These are phyloP conservation scores for Deilephila porcellus DNA, from an alignment of 2,888 invertebrate species.

Conservation along the genomic window DNA sequence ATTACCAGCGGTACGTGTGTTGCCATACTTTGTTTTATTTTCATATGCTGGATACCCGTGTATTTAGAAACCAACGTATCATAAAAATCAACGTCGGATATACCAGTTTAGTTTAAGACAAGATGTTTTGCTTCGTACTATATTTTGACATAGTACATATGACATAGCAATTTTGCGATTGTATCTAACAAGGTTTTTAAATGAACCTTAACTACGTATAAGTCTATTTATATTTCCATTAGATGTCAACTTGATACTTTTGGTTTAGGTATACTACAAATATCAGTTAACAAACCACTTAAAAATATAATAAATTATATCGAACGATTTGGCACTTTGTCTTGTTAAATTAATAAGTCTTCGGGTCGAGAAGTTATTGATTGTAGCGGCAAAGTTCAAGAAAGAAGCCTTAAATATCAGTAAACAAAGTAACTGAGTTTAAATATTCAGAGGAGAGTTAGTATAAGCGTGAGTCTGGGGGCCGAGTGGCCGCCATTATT, in stretches of 20 bases:
- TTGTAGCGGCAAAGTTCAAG: not conserved
- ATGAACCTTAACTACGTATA: too few relatives aligned
- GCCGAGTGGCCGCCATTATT: slow-evolving; percentile 62
- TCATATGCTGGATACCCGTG: not conserved
- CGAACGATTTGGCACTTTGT: not conserved
- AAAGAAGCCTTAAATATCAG: slow-evolving; percentile 32
- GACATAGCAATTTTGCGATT: too few relatives aligned
- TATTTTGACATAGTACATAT: not conserved
- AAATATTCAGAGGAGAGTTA: slow-evolving; percentile 71
- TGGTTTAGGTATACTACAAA: too few relatives aligned
- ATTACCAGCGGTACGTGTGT: not conserved
- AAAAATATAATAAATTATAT: not conserved
- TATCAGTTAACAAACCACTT: too few relatives aligned
- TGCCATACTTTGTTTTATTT: slow-evolving; percentile 8
- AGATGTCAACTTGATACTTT: too few relatives aligned
- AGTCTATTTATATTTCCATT: too few relatives aligned
- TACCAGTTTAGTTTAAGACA: not conserved
- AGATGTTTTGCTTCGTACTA: not conserved
- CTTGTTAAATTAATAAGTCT: slow-evolving; percentile 7
- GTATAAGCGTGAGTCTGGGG: slow-evolving; percentile 51
- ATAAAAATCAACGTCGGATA: not conserved
- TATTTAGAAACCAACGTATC: not conserved
- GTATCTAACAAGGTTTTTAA: too few relatives aligned
- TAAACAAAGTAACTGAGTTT: slow-evolving; percentile 59
- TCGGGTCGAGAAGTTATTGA: slow-evolving; percentile 15